Conservation (phyloP, 1,140 invertebrate species). For the Bombus turneri region DNA sequence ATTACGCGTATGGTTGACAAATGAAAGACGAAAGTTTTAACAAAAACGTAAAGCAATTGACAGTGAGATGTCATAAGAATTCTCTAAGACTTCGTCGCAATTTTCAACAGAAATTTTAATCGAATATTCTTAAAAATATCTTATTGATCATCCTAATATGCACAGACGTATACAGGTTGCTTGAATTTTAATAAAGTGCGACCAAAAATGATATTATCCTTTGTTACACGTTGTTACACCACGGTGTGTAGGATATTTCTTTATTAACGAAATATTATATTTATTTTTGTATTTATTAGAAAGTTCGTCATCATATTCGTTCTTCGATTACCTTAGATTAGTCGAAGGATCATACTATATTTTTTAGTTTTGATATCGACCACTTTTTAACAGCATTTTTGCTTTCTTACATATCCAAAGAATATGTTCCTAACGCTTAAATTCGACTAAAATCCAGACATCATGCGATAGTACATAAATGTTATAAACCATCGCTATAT, state of each 20-base stretch:
- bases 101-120: no score
- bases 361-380: background rate
- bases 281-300: constrained; percentile 10
- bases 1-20: background rate
- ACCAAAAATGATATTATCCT: background rate
- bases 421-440: constrained; percentile 19
- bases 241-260: background rate
- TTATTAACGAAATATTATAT: background rate
- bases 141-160: no score
- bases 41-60: no score
- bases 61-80: background rate
- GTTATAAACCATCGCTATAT: background rate
- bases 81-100: background rate
- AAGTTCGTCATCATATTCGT: background rate
- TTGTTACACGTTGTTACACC: background rate
- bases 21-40: background rate
- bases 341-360: background rate
- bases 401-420: background rate
- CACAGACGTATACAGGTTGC: background rate
- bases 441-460: constrained; percentile 2
- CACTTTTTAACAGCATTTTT: background rate
- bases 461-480: background rate
- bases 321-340: no score
- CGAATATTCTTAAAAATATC: no score
- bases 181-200: constrained; percentile 1